Percentiles rank a stretch among this genome's conserved stretches.
phyloP scores from a whole-genome alignment of 2,888 invertebrate species.

The Entomobrya multifasciata region DNA sequence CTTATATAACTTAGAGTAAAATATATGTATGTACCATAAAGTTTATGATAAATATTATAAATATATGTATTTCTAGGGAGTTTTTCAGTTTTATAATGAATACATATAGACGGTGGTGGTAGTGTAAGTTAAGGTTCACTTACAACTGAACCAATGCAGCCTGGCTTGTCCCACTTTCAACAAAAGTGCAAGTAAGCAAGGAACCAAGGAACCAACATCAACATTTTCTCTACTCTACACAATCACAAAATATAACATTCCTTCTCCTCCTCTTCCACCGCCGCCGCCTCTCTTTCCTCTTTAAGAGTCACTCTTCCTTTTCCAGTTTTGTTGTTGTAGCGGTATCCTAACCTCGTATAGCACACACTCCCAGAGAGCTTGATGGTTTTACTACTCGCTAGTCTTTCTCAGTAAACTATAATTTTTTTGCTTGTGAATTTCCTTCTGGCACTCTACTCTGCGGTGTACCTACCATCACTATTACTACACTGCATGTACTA shows the following conservation, averaged over 20 bases:
- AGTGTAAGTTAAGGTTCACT: constrained; percentile 31
- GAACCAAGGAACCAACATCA: constrained; percentile 6
- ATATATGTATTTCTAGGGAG: background rate
- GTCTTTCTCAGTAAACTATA: background rate
- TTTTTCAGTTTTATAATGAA: no score
- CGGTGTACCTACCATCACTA: constrained; percentile 15
- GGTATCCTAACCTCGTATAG: constrained; percentile 43
- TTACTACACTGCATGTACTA: background rate
- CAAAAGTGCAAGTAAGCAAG: constrained; percentile 60
- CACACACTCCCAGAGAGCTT: background rate
- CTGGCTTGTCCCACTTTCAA: constrained; percentile 65
- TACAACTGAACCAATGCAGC: constrained; percentile 61
- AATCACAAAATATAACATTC: background rate
- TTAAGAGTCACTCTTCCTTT: constrained; percentile 51
- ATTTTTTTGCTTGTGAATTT: background rate
- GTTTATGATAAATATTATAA: background rate
- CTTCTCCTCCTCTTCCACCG: background rate
- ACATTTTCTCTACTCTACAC: constrained; percentile 39
- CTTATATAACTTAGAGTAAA: background rate
- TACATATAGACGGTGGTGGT: background rate
- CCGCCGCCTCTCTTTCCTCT: constrained; percentile 16
- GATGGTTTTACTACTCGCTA: constrained; percentile 12
- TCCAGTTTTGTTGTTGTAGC: constrained; percentile 41
- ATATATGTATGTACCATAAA: background rate
- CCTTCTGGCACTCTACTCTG: constrained; percentile 30